Evolutionary conservation across 2,797 vertebrate genomes (phyloP).

Genomic region (Chloroceryle amazona): DNA sequence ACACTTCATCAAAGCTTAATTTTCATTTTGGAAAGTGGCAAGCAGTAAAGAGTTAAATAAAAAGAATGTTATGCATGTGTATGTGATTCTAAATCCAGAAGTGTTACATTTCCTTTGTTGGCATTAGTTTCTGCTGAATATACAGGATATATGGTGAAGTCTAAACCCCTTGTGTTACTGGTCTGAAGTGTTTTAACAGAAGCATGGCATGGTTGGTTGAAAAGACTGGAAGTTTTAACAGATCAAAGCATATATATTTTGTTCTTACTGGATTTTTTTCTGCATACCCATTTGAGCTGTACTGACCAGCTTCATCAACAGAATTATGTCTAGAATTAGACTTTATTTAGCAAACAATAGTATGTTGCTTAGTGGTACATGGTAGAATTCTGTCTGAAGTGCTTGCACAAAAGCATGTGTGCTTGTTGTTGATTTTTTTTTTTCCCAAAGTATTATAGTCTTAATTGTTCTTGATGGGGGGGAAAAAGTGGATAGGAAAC

Average conservation of each 20-base stretch:
- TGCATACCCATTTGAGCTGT: not conserved
- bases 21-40: not conserved
- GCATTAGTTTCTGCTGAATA: conserved; percentile 69
- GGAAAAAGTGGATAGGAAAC: not conserved
- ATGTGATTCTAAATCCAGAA: conserved; percentile 72
- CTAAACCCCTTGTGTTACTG: conserved; percentile 37
- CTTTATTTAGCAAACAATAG: not conserved
- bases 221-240: conserved; percentile 21
- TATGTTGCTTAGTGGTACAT: not conserved
- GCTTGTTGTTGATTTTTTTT: not conserved
- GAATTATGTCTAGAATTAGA: not conserved
- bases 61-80: conserved; percentile 67
- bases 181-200: conserved; percentile 72
- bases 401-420: not conserved
- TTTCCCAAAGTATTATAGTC: not conserved
- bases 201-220: conserved; percentile 64
- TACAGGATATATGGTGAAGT: conserved; percentile 64
- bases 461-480: not conserved
- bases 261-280: not conserved
- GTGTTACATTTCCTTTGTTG: conserved; percentile 72
- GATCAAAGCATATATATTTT: not conserved
- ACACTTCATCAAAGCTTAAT: not conserved
- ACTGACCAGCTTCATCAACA: not conserved
- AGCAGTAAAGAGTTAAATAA: conserved; percentile 64
- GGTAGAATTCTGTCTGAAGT: not conserved